Conservation (phyloP, 2,113 vertebrate genomes). For the Passer domesticus region DNA sequence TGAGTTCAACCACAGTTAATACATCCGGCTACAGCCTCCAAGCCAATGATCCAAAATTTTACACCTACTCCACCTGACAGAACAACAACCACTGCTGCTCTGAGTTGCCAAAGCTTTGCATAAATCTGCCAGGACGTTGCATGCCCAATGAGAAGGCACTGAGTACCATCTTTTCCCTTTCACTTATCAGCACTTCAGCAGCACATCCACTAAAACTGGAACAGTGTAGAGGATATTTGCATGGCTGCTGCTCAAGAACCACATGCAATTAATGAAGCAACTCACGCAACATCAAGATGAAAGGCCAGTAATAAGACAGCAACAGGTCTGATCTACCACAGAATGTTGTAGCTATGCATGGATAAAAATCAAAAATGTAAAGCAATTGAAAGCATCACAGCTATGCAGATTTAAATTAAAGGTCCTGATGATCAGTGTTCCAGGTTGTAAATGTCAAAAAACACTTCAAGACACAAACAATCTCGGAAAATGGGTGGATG, state of each 20-base stretch:
- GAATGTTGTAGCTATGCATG: not conserved
- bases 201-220: not conserved
- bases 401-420: not conserved
- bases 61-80: not conserved
- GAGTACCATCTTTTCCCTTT: not conserved
- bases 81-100: not conserved
- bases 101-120: not conserved
- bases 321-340: conserved; percentile 22
- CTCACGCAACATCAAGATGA: not conserved
- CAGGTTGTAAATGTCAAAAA: not conserved
- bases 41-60: not conserved
- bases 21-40: not conserved
- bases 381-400: not conserved
- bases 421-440: not conserved
- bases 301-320: not conserved
- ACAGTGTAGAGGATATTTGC: not conserved
- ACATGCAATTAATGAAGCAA: not conserved
- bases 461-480: not conserved
- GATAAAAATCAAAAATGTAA: not conserved
- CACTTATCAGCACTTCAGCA: not conserved
- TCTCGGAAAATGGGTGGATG: not conserved
- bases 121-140: not conserved
- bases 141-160: not conserved
- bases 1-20: not conserved
- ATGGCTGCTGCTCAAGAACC: not conserved